Base-by-base conservation (phyloP, 2,888 invertebrate genomes). In the Timandra comae region DNA sequence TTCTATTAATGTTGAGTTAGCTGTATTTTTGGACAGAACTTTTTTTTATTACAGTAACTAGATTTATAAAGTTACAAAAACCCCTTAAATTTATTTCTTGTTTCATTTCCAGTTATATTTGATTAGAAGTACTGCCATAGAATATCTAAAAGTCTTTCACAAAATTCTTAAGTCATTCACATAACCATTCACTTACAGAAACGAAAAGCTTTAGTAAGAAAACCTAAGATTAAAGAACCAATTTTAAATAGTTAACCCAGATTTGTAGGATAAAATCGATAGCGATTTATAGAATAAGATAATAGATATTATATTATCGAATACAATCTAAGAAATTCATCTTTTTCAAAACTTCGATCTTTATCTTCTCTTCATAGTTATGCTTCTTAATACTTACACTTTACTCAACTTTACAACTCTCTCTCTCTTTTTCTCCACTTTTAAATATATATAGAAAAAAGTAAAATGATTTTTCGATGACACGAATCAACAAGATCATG, bases 381-480 rank as follows among this genome's bases (percentile, higher is more conserved):
- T 12, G 28, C 20, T 28, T 28, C 20, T 8, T 28, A 9, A 28
- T 28, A 7, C 20, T 28, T 28, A 19, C n/a, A 19, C 3, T 16
- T 16, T n/a, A n/a, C n/a, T 16, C 16, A 16, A 16, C n/a, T n/a
- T n/a, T n/a, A n/a, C n/a, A n/a, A n/a, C n/a, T n/a, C n/a, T n/a
- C n/a, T n/a, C n/a, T n/a, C n/a, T n/a, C n/a, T n/a, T 16, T 6
- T 16, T 16, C 16, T 16, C 6, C 16, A 16, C 16, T 4, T 11
- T 11, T 24, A 2, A 24, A 24, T 10, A 24, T 24, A 10, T 11
- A 11, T 6, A 6, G 24, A 6, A 36, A 29, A 29, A 38, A 41
- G 70, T 74, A 69, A 72, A 72, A 78, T 67, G 60, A 75, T 75
- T 74, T 66, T 64, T 62, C 68, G 66, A 70, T 60, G 61, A 52